Evolutionary conservation across 1,140 invertebrate genomes (phyloP).

Genomic region (Pseudobourletiella spinata): DNA sequence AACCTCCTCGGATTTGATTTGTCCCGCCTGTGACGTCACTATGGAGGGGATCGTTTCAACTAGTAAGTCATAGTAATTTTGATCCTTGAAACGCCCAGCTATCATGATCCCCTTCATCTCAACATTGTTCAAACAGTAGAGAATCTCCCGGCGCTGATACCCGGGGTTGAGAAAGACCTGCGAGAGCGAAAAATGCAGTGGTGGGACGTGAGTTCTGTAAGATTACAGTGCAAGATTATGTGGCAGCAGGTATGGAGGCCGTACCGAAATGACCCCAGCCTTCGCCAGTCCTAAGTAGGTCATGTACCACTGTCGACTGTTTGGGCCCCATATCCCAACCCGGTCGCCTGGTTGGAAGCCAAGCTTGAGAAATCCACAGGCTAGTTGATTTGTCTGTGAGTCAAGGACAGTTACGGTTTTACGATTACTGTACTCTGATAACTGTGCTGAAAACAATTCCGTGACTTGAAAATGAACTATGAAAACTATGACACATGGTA

Average conservation of each 20-base stretch:
- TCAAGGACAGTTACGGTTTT: no score
- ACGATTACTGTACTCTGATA: no score
- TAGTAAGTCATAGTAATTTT: constrained; percentile 64
- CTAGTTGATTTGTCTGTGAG: no score
- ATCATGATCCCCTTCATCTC: constrained; percentile 60
- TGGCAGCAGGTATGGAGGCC: no score
- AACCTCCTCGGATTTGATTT: constrained; percentile 8
- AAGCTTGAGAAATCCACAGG: constrained; percentile 65
- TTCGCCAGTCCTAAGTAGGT: constrained; percentile 66
- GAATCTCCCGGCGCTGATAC: constrained; percentile 65
- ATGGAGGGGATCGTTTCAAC: constrained; percentile 40
- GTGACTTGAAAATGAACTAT: no score
- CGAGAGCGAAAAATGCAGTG: no score
- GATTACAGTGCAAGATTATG: no score
- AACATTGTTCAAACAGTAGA: constrained; percentile 71
- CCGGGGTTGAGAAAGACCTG: constrained; percentile 76
- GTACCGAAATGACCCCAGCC: constrained; percentile 71
- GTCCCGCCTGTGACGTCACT: constrained; percentile 12
- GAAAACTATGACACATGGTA: no score
- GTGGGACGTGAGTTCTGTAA: no score
- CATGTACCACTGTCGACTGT: constrained; percentile 72
- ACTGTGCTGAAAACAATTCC: no score
- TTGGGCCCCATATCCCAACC: constrained; percentile 82
- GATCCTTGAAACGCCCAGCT: constrained; percentile 53
- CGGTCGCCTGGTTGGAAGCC: constrained; percentile 72